Percentiles rank a stretch among this genome's conserved stretches.
Conservation (phyloP, 2,888 invertebrate genomes). For the Xestia ashworthii region DNA sequence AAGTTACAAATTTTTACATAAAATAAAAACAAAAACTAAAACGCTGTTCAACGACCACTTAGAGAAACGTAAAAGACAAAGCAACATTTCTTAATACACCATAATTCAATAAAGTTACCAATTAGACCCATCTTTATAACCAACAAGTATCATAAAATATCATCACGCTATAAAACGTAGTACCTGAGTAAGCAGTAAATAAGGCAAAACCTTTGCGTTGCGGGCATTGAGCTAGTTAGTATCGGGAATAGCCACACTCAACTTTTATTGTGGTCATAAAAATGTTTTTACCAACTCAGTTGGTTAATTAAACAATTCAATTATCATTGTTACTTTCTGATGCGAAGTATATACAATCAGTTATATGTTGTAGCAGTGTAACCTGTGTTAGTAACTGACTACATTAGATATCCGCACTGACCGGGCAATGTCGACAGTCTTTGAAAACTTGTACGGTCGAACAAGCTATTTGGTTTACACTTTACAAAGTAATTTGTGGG, state of each 20-base stretch:
- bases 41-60: neutral
- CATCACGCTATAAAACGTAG: conserved; percentile 67
- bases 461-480: no score
- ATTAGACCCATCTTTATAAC: conserved; percentile 61
- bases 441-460: conserved; percentile 9
- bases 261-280: conserved; percentile 66
- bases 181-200: conserved; percentile 67
- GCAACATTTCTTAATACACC: conserved; percentile 30
- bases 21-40: conserved; percentile 11
- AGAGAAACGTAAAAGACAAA: conserved; percentile 30
- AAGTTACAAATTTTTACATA: neutral
- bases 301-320: conserved; percentile 71
- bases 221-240: conserved; percentile 62
- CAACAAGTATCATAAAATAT: conserved; percentile 63
- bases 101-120: conserved; percentile 59
- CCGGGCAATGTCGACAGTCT: conserved; percentile 29
- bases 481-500: no score
- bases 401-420: conserved; percentile 38
- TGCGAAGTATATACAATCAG: conserved; percentile 57
- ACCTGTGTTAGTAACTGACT: conserved; percentile 12
- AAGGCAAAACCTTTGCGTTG: conserved; percentile 56
- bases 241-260: conserved; percentile 57
- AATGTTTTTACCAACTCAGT: conserved; percentile 62
- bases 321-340: conserved; percentile 63
- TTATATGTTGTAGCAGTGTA: conserved; percentile 41